phyloP scores from a whole-genome alignment of 2,888 invertebrate genomes.

The Barypeithes pellucidus region DNA sequence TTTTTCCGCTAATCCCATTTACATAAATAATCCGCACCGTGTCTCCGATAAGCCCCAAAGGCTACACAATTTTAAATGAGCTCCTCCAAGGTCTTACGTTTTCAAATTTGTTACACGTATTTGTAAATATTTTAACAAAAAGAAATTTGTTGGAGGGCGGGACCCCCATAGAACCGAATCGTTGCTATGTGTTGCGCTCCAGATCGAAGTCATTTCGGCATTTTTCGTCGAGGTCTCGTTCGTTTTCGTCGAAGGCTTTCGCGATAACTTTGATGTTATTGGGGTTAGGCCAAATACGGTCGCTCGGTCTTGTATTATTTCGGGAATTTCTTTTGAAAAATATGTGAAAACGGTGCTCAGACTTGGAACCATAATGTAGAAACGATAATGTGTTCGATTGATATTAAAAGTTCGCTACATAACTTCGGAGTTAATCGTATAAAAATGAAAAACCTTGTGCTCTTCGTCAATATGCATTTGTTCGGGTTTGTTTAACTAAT shows the following conservation, averaged over 20 bases:
- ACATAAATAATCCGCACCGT: not conserved
- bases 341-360: constrained; percentile 21
- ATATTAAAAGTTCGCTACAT: not conserved
- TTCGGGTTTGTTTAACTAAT: constrained; percentile 25
- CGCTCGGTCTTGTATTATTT: constrained; percentile 15
- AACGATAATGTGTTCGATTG: not conserved
- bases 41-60: not conserved
- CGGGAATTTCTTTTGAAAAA: constrained; percentile 13
- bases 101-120: constrained; percentile 22
- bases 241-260: constrained; percentile 25
- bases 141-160: constrained; percentile 36
- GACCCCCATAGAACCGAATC: constrained; percentile 23
- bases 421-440: not conserved
- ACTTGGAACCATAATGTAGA: not conserved
- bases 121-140: constrained; percentile 37
- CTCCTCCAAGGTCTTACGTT: constrained; percentile 10
- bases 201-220: constrained; percentile 32
- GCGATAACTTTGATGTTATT: constrained; percentile 39
- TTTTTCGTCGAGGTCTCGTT: constrained; percentile 20
- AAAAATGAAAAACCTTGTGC: constrained; percentile 6
- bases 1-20: too few relatives aligned
- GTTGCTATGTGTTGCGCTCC: constrained; percentile 42
- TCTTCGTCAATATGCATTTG: constrained; percentile 18
- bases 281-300: constrained; percentile 37
- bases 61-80: constrained; percentile 6